Base-by-base conservation (phyloP, 2,888 invertebrate genomes). In the Rhopalosiphum nymphaeae region DNA sequence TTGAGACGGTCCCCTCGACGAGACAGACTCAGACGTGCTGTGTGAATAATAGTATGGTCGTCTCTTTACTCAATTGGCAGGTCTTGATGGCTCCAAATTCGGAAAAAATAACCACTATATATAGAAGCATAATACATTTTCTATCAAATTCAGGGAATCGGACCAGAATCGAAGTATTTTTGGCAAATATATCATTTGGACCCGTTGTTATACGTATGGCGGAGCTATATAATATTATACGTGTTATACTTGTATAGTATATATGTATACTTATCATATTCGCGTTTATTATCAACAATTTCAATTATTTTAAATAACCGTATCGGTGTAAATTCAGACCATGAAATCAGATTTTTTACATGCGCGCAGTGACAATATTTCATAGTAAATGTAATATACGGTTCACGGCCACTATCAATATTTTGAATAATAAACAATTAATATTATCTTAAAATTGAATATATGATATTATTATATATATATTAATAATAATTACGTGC, bases 391-490 rank as follows among this genome's bases (percentile, higher is more conserved):
- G 36, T 78, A 36, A 78, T 21, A 16, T 78, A 57, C 42, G 57
- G 57, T 61, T 89, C 57, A 89, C 29, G 29, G 89, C 16, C 89
- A 21, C 36, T 44, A 42, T 89, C 29, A 26, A 57, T 44, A 61
- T 61, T 89, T 44, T 89, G 57, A 89, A 89, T 61, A 89, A 89
- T 44, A 57, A 89, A 89, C 57, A 44, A 89, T 57, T 89, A 57
- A 57, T 57, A 57, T 57, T 89, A 89, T 89, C 44, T 29, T 3
- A 26, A 4, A 26, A 53, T 56, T 26, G 57, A 57, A 57, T 44
- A 16, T 21, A 57, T 29, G 57, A 42, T 42, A 57, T 53, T 53
- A 11, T 26, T 7, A 42, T 57, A 53, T 21, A n/a, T 9, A 89
- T 13, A 86, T 86, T 86, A 86, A 86, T 85, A 85, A 85, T 29